A percentile compares a stretch with the other conserved stretches of the same genome.
Evolutionary conservation across 2,797 vertebrate genomes (phyloP).

Genomic region (Cetoscarus ocellatus): DNA sequence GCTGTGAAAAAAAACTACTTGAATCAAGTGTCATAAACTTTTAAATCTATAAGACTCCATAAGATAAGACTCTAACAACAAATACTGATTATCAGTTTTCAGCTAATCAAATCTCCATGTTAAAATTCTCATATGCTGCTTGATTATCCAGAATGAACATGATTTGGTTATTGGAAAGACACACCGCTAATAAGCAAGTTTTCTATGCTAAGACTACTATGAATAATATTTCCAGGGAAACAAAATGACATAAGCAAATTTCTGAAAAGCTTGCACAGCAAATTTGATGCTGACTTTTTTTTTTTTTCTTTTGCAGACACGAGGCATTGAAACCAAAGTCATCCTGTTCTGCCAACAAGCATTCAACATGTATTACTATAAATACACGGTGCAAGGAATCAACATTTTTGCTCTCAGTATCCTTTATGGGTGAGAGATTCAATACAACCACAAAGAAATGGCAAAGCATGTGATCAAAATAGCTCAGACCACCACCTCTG

Average conservation of each 20-base stretch:
- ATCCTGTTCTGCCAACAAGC: constrained; percentile 86
- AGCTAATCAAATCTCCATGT: no score
- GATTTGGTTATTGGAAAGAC: neutral
- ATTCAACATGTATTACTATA: constrained; percentile 89
- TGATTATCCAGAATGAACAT: no score
- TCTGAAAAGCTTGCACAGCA: neutral
- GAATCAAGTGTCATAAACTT: neutral
- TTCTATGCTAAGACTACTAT: neutral
- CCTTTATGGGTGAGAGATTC: constrained; percentile 69
- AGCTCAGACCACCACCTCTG: no score
- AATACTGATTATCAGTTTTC: no score
- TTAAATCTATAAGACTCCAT: no score
- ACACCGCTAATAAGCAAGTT: neutral
- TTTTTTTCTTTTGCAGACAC: constrained; percentile 61
- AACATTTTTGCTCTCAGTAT: constrained; percentile 90
- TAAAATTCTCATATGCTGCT: no score
- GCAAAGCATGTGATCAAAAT: no score
- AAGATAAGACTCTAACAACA: no score
- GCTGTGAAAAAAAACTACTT: neutral
- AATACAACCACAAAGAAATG: neutral
- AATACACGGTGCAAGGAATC: constrained; percentile 86
- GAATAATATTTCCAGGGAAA: neutral
- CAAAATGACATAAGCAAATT: neutral
- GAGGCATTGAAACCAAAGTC: constrained; percentile 70
- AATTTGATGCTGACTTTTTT: neutral